Base-by-base conservation (phyloP, 2,797 vertebrate species). In the Myotis pilosus region DNA sequence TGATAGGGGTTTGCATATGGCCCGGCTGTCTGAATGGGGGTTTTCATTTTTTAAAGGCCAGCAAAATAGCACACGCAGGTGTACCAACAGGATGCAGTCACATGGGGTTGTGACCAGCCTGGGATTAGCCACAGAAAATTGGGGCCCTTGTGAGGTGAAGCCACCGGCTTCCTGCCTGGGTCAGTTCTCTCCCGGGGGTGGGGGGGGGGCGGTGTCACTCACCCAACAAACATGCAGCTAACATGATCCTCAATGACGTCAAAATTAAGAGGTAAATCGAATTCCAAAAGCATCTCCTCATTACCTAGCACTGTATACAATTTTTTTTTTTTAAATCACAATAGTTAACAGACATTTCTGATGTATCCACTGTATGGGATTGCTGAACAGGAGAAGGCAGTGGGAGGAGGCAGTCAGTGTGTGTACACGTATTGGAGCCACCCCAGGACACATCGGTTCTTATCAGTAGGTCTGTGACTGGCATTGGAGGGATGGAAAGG, bases 181-280 rank as follows among this genome's bases (percentile, higher is more conserved):
- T 78, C 36, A 7, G 3, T 75, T 62, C 28, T 80, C 49, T 53
- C 47, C 47, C 16, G 30, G 17, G 28, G 60, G 62, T n/a, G n/a
- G n/a, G n/a, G n/a, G n/a, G n/a, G n/a, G n/a, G n/a, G n/a, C n/a
- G n/a, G n/a, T n/a, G 66, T 47, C 66, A 44, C 75, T 68, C 22
- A 25, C n/a, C 69, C 51, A 69, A 25, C 30, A 62, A 76, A 80
- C 30, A 1, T n/a, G 47, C 36, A 57, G 23, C 74, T 75, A 57
- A 41, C 16, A 22, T 82, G 23, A 75, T 16, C 30, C 51, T 62
- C 69, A 30, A 51, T 25, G 33, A 68, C 25, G 30, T 66, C 74
- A 49, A 44, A 68, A 91, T 38, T n/a, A 55, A 75, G 79, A 88
- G 66, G 44, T 33, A 79, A 94, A 69, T 83, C 38, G 36, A 74